A percentile compares a stretch with the other conserved stretches of the same genome.
phyloP scores from a whole-genome alignment of 2,888 invertebrate genomes.

The Silvanus unidentatus region DNA sequence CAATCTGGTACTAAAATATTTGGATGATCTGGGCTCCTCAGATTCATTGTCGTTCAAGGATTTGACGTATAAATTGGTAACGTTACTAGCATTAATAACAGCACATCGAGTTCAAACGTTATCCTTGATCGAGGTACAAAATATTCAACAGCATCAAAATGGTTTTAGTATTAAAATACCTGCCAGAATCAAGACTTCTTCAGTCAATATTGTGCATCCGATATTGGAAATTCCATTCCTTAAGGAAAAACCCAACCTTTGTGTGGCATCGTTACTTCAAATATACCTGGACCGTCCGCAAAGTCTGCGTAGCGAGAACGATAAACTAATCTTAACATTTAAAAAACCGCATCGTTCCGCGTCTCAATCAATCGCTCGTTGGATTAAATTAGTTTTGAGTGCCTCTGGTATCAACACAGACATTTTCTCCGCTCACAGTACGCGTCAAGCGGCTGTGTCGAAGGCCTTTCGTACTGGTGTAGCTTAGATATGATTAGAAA shows the following conservation, averaged over 20 bases:
- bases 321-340: constrained; percentile 11
- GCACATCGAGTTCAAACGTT: constrained; percentile 23
- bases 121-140: constrained; percentile 18
- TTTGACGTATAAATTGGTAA: constrained; percentile 19
- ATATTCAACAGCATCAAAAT: not conserved
- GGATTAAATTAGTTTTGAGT: too few relatives aligned
- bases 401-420: too few relatives aligned
- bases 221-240: constrained; percentile 8
- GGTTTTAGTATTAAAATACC: constrained; percentile 18
- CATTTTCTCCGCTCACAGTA: too few relatives aligned
- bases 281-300: constrained; percentile 8
- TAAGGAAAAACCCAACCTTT: constrained; percentile 9
- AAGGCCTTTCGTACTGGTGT: too few relatives aligned
- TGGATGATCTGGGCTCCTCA: not conserved
- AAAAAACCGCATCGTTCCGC: constrained; percentile 12
- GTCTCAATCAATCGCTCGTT: not conserved
- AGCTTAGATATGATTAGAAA: too few relatives aligned
- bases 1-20: not conserved
- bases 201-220: constrained; percentile 4
- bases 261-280: constrained; percentile 6
- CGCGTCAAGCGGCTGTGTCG: too few relatives aligned
- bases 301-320: not conserved
- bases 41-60: too few relatives aligned
- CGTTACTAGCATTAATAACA: constrained; percentile 23
- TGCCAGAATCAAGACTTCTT: constrained; percentile 16